Base-by-base conservation (phyloP, 1,140 invertebrate species). In the Drosophila santomea region DNA sequence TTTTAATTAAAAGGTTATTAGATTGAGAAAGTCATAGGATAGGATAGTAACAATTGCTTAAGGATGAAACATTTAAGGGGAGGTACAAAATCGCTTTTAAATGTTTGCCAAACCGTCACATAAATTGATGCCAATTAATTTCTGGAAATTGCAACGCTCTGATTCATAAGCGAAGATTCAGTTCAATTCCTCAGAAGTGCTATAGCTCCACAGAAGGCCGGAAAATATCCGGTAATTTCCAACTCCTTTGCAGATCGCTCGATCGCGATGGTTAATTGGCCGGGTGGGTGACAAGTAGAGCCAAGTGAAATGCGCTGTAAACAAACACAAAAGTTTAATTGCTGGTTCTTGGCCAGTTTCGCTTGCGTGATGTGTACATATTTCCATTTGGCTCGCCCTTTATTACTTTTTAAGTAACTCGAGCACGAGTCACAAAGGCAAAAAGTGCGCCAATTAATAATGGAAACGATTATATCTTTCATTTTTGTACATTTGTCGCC, bases 401-500 rank as follows among this genome's bases (percentile, higher is more conserved):
- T 79, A 45, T 50, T 66, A 64, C 58, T 80, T 73, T 82, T 66
- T 57, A 78, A 81, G 74, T 74, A 81, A 81, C 50, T 59, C 43
- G 59, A 72, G 57, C 15, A 36, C 77, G 47, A 61, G 54, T 52
- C 52, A 67, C 44, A 74, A 74, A 78, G 20, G 35, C 78, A 74
- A 79, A 80, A 71, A 76, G 71, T 67, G 44, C 58, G 55, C 64
- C 79, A 86, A 88, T 88, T 83, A 88, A 79, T 64, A 64, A 72
- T 58, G 20, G 28, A 58, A 71, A 41, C 58, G 82, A 82, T 78
- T 78, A 68, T 79, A 86, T 86, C 82, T 76, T 39, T 51, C 43
- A 23, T 74, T 58, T 35, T 44, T 20, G 51, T 64, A 36, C 23
- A 35, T 25, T 73, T 43, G 38, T 62, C 72, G 73, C 72, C 60